phyloP scores from a whole-genome alignment of 2,888 invertebrate species.

The Argyra leucocephala region DNA sequence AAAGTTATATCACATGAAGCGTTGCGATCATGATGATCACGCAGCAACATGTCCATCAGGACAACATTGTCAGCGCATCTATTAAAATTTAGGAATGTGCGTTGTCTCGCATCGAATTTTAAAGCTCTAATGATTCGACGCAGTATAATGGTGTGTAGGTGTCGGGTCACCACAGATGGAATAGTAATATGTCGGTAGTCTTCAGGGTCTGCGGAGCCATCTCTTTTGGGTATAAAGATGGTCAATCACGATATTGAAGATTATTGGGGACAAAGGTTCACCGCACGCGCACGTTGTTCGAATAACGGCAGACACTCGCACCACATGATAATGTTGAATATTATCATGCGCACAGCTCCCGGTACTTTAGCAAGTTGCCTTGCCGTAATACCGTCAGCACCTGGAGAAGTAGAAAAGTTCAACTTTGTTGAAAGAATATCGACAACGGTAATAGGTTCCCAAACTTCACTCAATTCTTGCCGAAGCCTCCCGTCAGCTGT shows the following conservation, averaged over 20 bases:
- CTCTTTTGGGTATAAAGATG: not conserved
- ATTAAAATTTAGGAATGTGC: not conserved
- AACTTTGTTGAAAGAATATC: not conserved
- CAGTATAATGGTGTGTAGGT: not conserved
- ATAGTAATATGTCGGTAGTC: not conserved
- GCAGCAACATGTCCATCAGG: not conserved
- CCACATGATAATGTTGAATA: conserved; percentile 3
- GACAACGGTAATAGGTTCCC: not conserved
- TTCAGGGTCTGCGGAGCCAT: not conserved
- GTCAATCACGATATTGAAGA: not conserved
- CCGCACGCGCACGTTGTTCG: not conserved
- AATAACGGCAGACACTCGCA: not conserved
- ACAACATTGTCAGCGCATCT: not conserved
- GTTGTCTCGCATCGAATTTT: not conserved
- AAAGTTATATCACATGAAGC: no score
- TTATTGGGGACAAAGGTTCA: not conserved
- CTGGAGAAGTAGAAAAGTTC: not conserved
- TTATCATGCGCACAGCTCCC: not conserved
- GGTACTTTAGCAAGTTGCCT: not conserved
- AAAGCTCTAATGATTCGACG: not conserved
- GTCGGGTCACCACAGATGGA: not conserved
- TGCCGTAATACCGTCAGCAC: conserved; percentile 8
- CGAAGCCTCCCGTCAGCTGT: not conserved
- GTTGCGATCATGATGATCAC: not conserved
- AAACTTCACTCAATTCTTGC: not conserved